Base-by-base conservation (phyloP, 2,888 invertebrate species). In the Oithona nana region DNA sequence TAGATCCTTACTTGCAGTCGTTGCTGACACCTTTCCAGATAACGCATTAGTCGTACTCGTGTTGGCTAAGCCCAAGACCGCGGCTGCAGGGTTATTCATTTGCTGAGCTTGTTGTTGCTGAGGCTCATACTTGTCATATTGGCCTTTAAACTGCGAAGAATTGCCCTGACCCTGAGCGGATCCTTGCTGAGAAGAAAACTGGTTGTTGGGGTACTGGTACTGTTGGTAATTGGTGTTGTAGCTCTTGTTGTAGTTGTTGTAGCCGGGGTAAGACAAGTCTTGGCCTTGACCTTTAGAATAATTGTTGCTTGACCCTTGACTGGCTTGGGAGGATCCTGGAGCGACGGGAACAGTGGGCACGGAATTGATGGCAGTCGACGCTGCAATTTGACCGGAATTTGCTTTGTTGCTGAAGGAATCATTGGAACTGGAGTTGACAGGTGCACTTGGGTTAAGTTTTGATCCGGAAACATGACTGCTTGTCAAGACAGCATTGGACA, bases 11-110 rank as follows among this genome's bases (percentile, higher is more conserved):
- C 59, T 59, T 48, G 59, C 59, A 48, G 59, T 28, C 2, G 59
- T 59, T 16, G 59, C 59, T 26, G 59, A 59, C 20, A 59, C 49
- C 29, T 59, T 59, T 16, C 59, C 50, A 16, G 59, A 59, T 6
- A 59, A 28, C 24, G 59, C 59, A 28, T 59, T 59, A 13, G 59
- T 59, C 11, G 59, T 59, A 8, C 16, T n/a, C 22, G 31, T 24
- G 29, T 20, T 48, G 13, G 58, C 58, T 20, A 48, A 20, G 8
- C 56, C 56, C 11, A 11, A 6, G 11, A 26, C 56, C 11, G 58
- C 58, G n/a, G 58, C 30, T n/a, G 58, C 31, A 1, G 58, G 22
- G 20, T 13, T n/a, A n/a, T n/a, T n/a, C n/a, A n/a, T n/a, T n/a
- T n/a, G n/a, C 3, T 24, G 28, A 1, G 29, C 16, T 24, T 20